Evolutionary conservation across 1,140 invertebrate species (phyloP), one percentile per base, ranked within the genome.

Genomic region (Protaetia brevitarsis): DNA sequence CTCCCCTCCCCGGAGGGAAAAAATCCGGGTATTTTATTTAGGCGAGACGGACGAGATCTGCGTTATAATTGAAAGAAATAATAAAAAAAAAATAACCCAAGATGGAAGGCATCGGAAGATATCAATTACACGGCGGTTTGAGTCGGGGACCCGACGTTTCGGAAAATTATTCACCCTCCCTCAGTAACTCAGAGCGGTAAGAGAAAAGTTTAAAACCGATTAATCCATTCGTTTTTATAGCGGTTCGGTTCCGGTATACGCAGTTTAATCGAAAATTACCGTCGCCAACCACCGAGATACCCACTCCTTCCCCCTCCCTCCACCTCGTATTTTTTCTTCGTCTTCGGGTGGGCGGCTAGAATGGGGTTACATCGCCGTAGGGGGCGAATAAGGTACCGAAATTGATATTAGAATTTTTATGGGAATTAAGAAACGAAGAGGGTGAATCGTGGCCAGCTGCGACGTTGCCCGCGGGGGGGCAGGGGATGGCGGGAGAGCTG

Each of bases 371-470:
- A 45, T 19, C 19, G 41, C 41, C 41, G n/a, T n/a, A n/a, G 41
- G 13, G 41, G 41, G n/a, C 8, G 41, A 45, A 19, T 10, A 45
- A 16, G 2, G 41, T 45, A 45, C 41, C 56, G 56, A 58, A 58
- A 58, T 58, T 58, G 56, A 58, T 58, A 58, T 58, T 58, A 58
- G 56, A 58, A 58, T 58, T 58, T 58, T 58, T 58, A 58, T 58
- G 56, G 56, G 56, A 58, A 58, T 58, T 58, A 58, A 27, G 56
- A 45, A 45, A 45, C 41, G 41, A 16, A 19, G 41, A 13, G n/a
- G 41, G 23, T 45, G 41, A 21, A 45, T 2, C 16, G 13, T 21
- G 41, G 16, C 41, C 41, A 45, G 41, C 19, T 45, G 41, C 41
- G 41, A 45, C 41, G 41, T 13, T 21, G 41, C 41, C 41, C 23